Conservation (phyloP, 2,888 invertebrate species). For the Tiliacea aurago region DNA sequence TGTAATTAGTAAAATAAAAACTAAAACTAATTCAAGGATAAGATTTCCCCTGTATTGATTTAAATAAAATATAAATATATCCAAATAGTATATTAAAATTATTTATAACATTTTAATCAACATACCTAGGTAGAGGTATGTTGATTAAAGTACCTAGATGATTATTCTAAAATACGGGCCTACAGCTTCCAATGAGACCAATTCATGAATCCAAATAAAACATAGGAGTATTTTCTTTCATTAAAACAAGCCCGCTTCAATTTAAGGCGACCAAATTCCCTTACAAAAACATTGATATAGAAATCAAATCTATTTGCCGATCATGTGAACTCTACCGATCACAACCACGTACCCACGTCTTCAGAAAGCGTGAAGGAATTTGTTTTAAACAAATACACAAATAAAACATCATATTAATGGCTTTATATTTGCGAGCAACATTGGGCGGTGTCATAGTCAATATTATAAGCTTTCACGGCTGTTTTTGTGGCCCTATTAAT, state of each 20-base stretch:
- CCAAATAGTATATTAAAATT: no score
- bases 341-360: slow-evolving; percentile 7
- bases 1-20: no score
- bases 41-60: no score
- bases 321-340: slow-evolving; percentile 1
- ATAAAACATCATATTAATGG: slow-evolving; percentile 26
- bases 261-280: neutral
- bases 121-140: neutral
- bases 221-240: neutral
- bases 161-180: neutral
- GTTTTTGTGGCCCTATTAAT: slow-evolving; percentile 31
- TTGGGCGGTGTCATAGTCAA: slow-evolving; percentile 38
- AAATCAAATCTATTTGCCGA: slow-evolving; percentile 38
- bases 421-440: slow-evolving; percentile 31
- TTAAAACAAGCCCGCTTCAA: neutral
- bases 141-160: neutral
- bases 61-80: no score
- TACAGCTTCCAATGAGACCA: neutral
- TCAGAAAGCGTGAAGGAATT: slow-evolving; percentile 55
- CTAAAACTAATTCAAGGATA: no score
- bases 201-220: neutral
- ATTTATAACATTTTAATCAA: neutral
- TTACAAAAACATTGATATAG: slow-evolving; percentile 16
- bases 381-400: slow-evolving; percentile 46
- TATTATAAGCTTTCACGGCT: slow-evolving; percentile 34